Percentiles rank a stretch among this genome's conserved stretches.
These are phyloP conservation scores for Notodonta ziczac DNA, from an alignment of 2,888 invertebrate species.

Conservation along the genomic window DNA sequence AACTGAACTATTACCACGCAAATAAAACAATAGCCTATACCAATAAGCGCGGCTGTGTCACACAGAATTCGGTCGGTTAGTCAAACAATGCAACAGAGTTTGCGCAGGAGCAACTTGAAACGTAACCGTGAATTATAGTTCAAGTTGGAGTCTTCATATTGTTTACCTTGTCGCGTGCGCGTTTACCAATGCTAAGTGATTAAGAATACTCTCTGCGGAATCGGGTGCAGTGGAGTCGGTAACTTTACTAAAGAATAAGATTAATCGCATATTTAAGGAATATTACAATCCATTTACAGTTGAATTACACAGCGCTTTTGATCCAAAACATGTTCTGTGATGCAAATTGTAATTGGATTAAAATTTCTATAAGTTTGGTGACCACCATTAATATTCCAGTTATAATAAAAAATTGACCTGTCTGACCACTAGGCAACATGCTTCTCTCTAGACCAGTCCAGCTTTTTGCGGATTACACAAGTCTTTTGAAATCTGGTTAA, in stretches of 20 bases:
- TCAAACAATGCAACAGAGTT: conserved; percentile 69
- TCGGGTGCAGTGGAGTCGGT: conserved; percentile 46
- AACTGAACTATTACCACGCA: conserved; percentile 1
- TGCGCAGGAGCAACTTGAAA: conserved; percentile 56
- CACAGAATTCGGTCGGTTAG: conserved; percentile 35
- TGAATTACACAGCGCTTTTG: no score
- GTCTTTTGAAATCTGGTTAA: no score
- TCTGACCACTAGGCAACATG: no score
- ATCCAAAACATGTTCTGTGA: no score
- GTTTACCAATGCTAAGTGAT: conserved; percentile 83
- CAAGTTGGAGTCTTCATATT: conserved; percentile 82
- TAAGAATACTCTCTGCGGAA: conserved; percentile 74
- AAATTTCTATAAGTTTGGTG: no score
- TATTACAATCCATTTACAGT: no score
- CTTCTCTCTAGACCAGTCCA: no score
- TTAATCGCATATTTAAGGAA: no score
- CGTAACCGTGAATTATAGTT: conserved; percentile 76
- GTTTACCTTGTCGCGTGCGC: conserved; percentile 82
- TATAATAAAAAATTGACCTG: no score
- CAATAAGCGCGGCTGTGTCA: conserved; percentile 29
- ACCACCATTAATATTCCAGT: no score
- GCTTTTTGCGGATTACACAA: no score
- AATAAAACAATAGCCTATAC: conserved; percentile 4
- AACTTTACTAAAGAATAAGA: not conserved
- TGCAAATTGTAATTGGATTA: conserved; percentile 16